Percentiles rank a stretch among this genome's conserved stretches.
Evolutionary conservation across 2,797 vertebrate genomes (phyloP).

Genomic region (Crax fasciolata): DNA sequence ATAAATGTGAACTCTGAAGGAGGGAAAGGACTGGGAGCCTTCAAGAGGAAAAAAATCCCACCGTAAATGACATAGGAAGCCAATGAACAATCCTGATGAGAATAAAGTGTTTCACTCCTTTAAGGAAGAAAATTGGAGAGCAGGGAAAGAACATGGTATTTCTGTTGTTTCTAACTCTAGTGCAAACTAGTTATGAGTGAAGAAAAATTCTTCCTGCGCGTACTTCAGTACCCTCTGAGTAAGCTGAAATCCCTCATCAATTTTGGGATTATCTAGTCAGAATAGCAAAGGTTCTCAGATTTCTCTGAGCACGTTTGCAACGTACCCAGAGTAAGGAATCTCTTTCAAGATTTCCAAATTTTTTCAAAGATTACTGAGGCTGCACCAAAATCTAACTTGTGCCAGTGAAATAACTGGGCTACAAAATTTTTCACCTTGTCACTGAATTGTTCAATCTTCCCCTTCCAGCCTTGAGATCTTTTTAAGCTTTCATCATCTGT

Average conservation of each 20-base stretch:
- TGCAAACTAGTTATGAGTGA: not conserved
- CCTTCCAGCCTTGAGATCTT: not conserved
- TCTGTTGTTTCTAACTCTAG: not conserved
- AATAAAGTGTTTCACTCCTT: not conserved
- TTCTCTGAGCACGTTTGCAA: not conserved
- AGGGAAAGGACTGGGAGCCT: not conserved
- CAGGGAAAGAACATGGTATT: not conserved
- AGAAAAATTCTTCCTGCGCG: not conserved
- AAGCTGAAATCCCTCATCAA: not conserved
- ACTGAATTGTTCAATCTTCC: not conserved
- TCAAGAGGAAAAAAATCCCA: not conserved
- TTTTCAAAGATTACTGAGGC: not conserved
- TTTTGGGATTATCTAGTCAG: not conserved
- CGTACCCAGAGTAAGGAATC: not conserved
- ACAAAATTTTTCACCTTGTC: not conserved
- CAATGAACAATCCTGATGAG: not conserved
- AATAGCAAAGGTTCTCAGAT: not conserved
- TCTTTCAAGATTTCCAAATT: not conserved
- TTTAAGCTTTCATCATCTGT: accelerated
- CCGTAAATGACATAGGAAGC: not conserved
- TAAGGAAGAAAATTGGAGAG: not conserved
- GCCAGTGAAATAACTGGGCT: not conserved
- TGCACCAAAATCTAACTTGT: not conserved
- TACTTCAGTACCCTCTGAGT: not conserved
- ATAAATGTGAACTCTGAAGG: not conserved